phyloP scores from a whole-genome alignment of 2,888 invertebrate genomes.

The Schrankia costaestrigalis region DNA sequence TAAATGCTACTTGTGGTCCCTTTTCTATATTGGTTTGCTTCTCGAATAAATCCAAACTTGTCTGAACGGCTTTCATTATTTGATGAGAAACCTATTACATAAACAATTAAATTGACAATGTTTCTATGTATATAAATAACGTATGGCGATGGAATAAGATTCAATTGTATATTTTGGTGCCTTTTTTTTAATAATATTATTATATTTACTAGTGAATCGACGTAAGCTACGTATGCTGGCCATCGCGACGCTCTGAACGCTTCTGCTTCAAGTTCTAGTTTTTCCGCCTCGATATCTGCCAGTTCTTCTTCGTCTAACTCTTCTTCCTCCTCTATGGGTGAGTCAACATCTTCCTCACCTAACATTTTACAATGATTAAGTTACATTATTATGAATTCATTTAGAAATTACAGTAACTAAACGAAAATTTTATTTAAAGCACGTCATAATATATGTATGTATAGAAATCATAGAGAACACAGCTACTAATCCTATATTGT shows the following conservation, averaged over 20 bases:
- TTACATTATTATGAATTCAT: no score
- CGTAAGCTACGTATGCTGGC: constrained; percentile 74
- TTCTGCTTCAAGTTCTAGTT: constrained; percentile 56
- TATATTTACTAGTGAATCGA: constrained; percentile 62
- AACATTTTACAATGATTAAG: not conserved
- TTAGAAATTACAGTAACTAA: no score
- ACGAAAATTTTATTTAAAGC: no score
- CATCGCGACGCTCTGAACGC: constrained; percentile 66
- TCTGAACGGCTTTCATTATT: constrained; percentile 66
- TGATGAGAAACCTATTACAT: constrained; percentile 59
- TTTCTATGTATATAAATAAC: no score
- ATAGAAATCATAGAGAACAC: no score
- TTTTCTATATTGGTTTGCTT: constrained; percentile 81
- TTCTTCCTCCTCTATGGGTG: constrained; percentile 65
- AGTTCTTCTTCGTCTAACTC: constrained; percentile 62
- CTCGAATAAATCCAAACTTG: constrained; percentile 81
- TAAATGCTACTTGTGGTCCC: constrained; percentile 83
- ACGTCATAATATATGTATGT: no score
- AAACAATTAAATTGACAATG: no score
- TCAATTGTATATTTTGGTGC: no score
- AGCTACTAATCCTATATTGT: no score
- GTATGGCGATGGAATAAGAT: no score
- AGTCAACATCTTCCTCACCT: constrained; percentile 69
- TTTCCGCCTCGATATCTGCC: constrained; percentile 70
- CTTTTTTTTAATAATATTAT: not conserved